These are phyloP conservation scores for Emydura subglobosa DNA, from an alignment of 2,113 vertebrate species.

Conservation along the genomic window DNA sequence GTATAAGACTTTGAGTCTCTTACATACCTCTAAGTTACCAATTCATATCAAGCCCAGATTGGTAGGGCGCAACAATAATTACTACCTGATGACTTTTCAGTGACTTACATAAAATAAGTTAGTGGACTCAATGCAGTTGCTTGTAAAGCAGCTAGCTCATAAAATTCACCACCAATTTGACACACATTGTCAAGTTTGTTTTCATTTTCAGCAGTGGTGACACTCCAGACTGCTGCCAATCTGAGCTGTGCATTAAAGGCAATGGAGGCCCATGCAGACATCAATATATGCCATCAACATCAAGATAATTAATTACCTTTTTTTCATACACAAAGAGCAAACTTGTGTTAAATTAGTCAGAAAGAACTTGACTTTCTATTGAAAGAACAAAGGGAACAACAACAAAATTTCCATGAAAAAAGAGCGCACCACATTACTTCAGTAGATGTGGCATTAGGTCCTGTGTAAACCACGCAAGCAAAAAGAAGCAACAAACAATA, in stretches of 20 bases:
- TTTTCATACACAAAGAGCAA: not conserved
- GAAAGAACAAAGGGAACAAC: not conserved
- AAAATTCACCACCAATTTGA: not conserved
- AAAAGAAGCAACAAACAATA: not conserved
- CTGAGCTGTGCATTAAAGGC: not conserved
- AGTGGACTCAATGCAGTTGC: not conserved
- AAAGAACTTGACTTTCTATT: not conserved
- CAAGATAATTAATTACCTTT: not conserved
- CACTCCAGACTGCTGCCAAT: not conserved
- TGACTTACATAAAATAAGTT: not conserved
- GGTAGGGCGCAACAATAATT: not conserved
- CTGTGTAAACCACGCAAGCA: not conserved
- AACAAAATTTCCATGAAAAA: not conserved
- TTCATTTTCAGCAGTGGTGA: not conserved
- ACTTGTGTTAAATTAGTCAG: not conserved
- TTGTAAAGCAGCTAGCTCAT: not conserved
- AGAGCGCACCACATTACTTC: not conserved
- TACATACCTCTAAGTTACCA: not conserved
- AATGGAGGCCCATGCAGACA: not conserved
- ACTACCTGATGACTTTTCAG: not conserved
- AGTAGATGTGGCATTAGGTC: not conserved
- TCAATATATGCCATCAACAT: not conserved
- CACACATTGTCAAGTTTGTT: not conserved
- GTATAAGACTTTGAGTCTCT: not conserved
- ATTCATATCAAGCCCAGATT: not conserved